Evolutionary conservation across 1,140 invertebrate genomes (phyloP), one percentile per base, ranked within the genome.

Genomic region (Lepidurus arcticus): DNA sequence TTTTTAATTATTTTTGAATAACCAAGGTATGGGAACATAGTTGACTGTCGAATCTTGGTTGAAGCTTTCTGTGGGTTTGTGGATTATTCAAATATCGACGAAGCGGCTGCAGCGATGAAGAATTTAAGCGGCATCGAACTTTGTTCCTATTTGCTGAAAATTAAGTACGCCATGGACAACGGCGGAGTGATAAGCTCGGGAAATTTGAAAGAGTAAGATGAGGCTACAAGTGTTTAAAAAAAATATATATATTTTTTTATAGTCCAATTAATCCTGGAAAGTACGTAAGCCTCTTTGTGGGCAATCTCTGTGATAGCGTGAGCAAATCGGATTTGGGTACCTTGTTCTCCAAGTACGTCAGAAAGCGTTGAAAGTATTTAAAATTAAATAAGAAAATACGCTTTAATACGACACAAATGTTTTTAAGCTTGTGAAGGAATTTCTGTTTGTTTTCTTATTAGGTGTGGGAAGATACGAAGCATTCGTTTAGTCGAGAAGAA

Each of bases 141-240:
- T 16, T n/a, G 21, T 21, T 13, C 53, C 0, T 65, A 11, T 16
- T 65, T 65, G 53, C 53, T 65, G 4, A 65, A 65, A 21, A 21
- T 65, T 65, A 65, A 65, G 53, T 65, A 65, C 53, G 53, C 53
- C 13, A 65, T 65, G 53, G 53, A 65, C 53, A 65, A 65, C 21
- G 53, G 53, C 53, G 53, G 53, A n/a, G 21, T 65, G n/a, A 65
- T 65, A n/a, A 65, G 53, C 53, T 65, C 53, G 16, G 53, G 53
- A 65, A 65, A 13, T 16, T 16, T 65, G 21, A 65, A 65, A 65
- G 53, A 65, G 53, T 65, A 65, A 65, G n/a, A n/a, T 65, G 13
- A 13, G 16, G 16, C 21, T 11, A 65, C 13, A 6, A 21, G 13
- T n/a, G 24, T 11, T 11, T 65, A 4, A 21, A 0, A 65, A 11